Base-by-base conservation (phyloP, 2,888 invertebrate genomes). In the Hedya salicella region DNA sequence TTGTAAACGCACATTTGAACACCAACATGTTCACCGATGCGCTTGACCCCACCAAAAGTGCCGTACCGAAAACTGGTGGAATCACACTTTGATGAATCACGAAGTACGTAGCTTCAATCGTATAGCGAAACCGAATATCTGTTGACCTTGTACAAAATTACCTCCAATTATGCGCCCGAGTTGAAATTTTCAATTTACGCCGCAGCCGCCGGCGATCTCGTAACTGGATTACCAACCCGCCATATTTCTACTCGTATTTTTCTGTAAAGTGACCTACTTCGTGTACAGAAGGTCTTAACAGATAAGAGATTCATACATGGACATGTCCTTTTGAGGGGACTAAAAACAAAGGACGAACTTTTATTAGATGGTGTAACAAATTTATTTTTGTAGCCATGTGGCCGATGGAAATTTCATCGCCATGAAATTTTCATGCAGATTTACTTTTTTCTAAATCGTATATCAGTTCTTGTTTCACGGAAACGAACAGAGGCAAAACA, bases 111-210 rank as follows among this genome's bases (percentile, higher is more conserved):
- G 49, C 14, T 46, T 46, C 2, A 17, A 42, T 11, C 6, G 14
- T 40, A 14, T 5, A 61, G 14, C 16, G 25, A 53, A 36, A 32
- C 48, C 2, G 39, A 54, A 54, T 49, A 19, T 56, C 17, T 49
- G 42, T 19, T 30, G 40, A 14, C 32, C 17, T 52, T 44, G 42
- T 19, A 42, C 6, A 56, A 50, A 44, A 48, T 54, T 48, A 56
- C 32, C 25, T 3, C 9, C 40, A 63, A 64, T 59, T 64, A 52
- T 46, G 50, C 14, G 36, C n/a, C 32, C 3, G 50, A 64, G 59
- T 64, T 36, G 30, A 64, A 64, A 54, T 39, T 59, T 64, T 50
- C 64, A 59, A 64, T 59, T 59, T 46, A 14, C 64, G 32, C 21
- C 25, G 25, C 50, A 40, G 32, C 44, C 36, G 42, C 19, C 52